Conservation (phyloP, 2,888 invertebrate species). For the Mylabris sibirica region DNA sequence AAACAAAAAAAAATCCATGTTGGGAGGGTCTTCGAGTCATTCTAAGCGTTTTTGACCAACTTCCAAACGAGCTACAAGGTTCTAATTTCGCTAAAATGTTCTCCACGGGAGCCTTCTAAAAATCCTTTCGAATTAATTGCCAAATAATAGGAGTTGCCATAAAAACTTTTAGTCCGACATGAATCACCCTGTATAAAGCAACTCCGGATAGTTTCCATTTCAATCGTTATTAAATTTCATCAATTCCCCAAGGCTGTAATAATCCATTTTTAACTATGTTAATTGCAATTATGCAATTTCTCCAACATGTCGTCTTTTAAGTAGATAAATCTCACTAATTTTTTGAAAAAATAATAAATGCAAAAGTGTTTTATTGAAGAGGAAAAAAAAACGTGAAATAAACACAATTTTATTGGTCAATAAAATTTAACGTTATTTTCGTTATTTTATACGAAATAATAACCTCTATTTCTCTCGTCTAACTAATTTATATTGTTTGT, state of each 20-base stretch:
- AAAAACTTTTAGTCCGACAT: too few species aligned
- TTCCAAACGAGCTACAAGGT: too few species aligned
- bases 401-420: background rate
- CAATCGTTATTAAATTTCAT: background rate
- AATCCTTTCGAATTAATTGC: too few species aligned
- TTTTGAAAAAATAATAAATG: background rate
- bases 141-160: too few species aligned
- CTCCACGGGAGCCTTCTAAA: too few species aligned
- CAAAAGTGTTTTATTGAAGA: background rate
- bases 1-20: too few species aligned
- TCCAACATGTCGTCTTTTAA: background rate
- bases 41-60: too few species aligned
- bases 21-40: too few species aligned
- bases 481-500: background rate
- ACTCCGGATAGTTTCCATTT: background rate
- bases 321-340: background rate
- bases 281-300: background rate
- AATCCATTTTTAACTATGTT: background rate
- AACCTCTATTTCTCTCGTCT: background rate
- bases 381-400: background rate
- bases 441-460: background rate
- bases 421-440: constrained; percentile 9
- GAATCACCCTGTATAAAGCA: too few species aligned
- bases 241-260: background rate
- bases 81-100: too few species aligned